Evolutionary conservation across 2,113 vertebrate species (phyloP), one percentile per base, ranked within the genome.

Genomic region (Sterrhoptilus dennistouni): DNA sequence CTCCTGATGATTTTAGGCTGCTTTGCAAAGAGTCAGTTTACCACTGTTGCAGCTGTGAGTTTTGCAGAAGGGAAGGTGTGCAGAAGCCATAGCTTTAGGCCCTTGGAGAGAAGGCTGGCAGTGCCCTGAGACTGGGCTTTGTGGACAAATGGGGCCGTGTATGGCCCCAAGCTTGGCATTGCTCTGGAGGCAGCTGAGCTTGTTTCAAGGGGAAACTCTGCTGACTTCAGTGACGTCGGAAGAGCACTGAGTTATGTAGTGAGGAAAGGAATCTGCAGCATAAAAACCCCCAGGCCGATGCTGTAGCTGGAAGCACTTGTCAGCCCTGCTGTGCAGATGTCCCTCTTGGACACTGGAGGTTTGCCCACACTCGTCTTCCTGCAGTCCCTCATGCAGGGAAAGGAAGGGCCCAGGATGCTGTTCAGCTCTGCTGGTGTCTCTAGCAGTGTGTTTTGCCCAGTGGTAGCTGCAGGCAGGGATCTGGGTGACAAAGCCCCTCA

Each of bases 101-200:
- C 42, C 24, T 44, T 4, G 8, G 36, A 56, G 64, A 59, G 64
- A 14, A 63, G 38, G 21, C 29, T 64, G 66, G 22, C 5, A 8
- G 35, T 47, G 49, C 25, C 14, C 18, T 5, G 6, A 21, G 76
- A 33, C 12, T 3, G 8, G 28, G 49, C 36, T 56, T 27, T 40
- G 22, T 40, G 42, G 35, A 28, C 2, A 2, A 50, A 38, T 0
- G 1, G 29, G 57, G n/a, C 35, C 1, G 0, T 3, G 11, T 33
- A 28, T 5, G 7, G 45, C 56, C 52, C n/a, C 4, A 8, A n/a
- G 31, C 61, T 28, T 87, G 61, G 31, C 22, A 18, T 12, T 40
- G 38, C 63, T 87, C 49, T 25, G 44, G 60, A 44, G 49, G 54
- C 35, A 35, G 38, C 82, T 60, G 59, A 36, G 45, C 33, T 53